phyloP scores from a whole-genome alignment of 1,140 invertebrate species.

The Brachionus rubens region DNA sequence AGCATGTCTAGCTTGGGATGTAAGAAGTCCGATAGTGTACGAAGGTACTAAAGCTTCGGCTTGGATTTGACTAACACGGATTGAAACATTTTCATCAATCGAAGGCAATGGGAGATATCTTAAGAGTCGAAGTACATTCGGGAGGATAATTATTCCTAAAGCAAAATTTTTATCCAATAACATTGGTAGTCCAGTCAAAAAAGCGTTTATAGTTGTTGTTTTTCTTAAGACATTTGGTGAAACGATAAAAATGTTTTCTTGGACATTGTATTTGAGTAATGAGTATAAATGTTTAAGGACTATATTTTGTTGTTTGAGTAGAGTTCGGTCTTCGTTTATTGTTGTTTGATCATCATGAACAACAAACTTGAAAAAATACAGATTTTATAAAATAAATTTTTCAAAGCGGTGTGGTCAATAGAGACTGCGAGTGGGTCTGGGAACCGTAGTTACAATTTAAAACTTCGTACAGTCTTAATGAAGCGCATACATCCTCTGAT shows the following conservation, averaged over 20 bases:
- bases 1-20: conserved; percentile 75
- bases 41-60: conserved; percentile 63
- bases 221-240: conserved; percentile 80
- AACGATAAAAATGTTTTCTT: conserved; percentile 82
- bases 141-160: conserved; percentile 79
- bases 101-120: conserved; percentile 78
- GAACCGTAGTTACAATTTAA: too few species aligned
- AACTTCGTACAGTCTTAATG: too few species aligned
- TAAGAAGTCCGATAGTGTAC: conserved; percentile 82
- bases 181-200: conserved; percentile 78
- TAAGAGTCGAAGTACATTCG: conserved; percentile 77
- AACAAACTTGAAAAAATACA: conserved; percentile 52
- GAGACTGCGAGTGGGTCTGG: too few species aligned
- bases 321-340: conserved; percentile 50
- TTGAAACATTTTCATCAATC: conserved; percentile 30
- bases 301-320: conserved; percentile 64
- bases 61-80: conserved; percentile 62
- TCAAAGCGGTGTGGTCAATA: too few species aligned
- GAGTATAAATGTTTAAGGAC: conserved; percentile 87
- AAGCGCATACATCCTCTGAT: too few species aligned
- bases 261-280: conserved; percentile 84
- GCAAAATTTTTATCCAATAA: conserved; percentile 87
- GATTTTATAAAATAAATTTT: background rate
- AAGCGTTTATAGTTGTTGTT: conserved; percentile 83
- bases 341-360: conserved; percentile 51